Evolutionary conservation across 2,797 vertebrate species (phyloP).

Genomic region (Hoplostethus mediterraneus): DNA sequence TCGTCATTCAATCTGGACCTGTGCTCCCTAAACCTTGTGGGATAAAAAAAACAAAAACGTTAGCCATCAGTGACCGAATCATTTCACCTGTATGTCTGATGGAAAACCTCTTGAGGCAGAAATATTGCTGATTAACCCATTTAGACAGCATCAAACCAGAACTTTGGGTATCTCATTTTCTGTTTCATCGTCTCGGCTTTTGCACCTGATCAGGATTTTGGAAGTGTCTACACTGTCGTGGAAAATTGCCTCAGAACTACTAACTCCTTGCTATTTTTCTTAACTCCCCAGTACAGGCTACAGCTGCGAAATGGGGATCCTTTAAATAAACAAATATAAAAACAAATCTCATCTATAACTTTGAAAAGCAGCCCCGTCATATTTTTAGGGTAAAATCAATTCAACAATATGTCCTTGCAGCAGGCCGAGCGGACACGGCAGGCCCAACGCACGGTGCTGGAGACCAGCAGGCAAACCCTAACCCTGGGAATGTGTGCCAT

Average conservation of each 20-base stretch:
- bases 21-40: not conserved
- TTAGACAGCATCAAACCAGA: not conserved
- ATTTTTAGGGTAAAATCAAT: not conserved
- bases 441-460: conserved; percentile 13
- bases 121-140: not conserved
- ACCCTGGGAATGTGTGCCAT: conserved; percentile 71
- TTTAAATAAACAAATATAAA: conserved; percentile 4
- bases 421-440: not conserved
- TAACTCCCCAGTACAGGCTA: no score
- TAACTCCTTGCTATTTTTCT: no score
- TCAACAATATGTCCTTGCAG: not conserved
- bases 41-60: not conserved
- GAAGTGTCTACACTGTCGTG: no score
- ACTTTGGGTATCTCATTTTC: no score
- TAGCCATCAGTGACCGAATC: not conserved
- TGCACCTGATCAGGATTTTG: no score
- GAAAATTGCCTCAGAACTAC: no score
- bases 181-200: no score
- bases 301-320: not conserved
- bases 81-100: not conserved
- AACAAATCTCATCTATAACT: conserved; percentile 39
- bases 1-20: no score
- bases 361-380: not conserved
- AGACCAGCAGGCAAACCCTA: conserved; percentile 25
- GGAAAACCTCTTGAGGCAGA: not conserved